Conservation (phyloP, 2,113 vertebrate genomes). For the Nothocercus nigrocapillus region DNA sequence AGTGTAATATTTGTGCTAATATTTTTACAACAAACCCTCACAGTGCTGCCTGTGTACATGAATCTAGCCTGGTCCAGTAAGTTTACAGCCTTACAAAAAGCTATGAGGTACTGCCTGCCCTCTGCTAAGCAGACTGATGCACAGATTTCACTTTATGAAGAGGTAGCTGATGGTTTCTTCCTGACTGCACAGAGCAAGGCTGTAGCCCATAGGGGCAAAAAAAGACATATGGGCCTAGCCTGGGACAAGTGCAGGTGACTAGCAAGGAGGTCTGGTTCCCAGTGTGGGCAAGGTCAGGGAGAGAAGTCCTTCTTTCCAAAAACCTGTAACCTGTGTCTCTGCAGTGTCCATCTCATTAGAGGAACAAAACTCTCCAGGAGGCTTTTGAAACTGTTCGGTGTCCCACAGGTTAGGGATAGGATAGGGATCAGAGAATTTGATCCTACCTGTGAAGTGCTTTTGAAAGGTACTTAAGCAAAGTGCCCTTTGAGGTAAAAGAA, state of each 20-base stretch:
- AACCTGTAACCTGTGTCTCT: background rate
- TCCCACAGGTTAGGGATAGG: background rate
- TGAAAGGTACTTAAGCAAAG: background rate
- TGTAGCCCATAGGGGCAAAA: background rate
- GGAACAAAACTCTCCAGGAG: background rate
- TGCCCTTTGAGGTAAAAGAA: background rate
- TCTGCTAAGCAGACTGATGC: background rate
- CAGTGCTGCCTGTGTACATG: background rate
- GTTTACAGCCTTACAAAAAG: fast-evolving
- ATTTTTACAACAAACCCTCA: background rate
- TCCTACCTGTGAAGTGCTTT: background rate
- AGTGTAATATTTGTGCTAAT: background rate
- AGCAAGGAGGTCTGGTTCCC: fast-evolving
- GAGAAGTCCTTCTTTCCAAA: background rate
- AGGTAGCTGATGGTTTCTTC: background rate
- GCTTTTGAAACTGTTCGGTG: background rate
- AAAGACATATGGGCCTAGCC: background rate
- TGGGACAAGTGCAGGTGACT: background rate
- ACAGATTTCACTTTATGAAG: background rate
- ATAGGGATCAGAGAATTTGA: background rate
- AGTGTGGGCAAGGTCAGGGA: background rate
- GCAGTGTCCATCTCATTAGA: fast-evolving
- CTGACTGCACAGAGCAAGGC: background rate
- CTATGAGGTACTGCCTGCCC: background rate
- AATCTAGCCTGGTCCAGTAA: fast-evolving